These are phyloP conservation scores for Anoura caudifer DNA, from an alignment of 2,113 vertebrate species.

Conservation along the genomic window DNA sequence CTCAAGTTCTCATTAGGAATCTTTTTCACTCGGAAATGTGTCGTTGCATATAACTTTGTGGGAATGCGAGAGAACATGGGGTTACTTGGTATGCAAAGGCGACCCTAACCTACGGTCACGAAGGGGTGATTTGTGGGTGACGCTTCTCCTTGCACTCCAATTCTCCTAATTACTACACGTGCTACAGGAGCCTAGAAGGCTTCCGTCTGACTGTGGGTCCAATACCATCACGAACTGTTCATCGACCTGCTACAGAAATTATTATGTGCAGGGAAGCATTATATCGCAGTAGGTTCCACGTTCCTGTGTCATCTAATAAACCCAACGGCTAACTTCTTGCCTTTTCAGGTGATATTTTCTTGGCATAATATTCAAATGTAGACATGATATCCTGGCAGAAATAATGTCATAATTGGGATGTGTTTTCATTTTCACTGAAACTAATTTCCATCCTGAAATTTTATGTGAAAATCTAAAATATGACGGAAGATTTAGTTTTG, in stretches of 20 bases:
- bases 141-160: neutral
- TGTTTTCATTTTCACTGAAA: conserved; percentile 36
- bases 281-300: neutral
- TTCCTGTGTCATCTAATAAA: neutral
- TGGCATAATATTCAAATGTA: neutral
- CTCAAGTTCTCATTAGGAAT: neutral
- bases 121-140: conserved; percentile 5
- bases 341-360: neutral
- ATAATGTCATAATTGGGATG: neutral
- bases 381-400: neutral
- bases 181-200: neutral
- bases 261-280: neutral
- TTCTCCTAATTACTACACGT: conserved; percentile 12
- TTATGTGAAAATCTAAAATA: neutral
- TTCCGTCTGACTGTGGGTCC: neutral
- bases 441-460: neutral
- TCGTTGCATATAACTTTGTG: neutral
- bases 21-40: neutral
- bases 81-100: neutral
- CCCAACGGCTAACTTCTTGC: neutral
- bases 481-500: neutral
- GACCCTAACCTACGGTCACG: neutral
- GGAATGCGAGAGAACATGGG: neutral
- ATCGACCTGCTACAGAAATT: neutral
- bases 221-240: neutral